Conservation (phyloP, 2,888 invertebrate species). For the Frankliniella fusca region DNA sequence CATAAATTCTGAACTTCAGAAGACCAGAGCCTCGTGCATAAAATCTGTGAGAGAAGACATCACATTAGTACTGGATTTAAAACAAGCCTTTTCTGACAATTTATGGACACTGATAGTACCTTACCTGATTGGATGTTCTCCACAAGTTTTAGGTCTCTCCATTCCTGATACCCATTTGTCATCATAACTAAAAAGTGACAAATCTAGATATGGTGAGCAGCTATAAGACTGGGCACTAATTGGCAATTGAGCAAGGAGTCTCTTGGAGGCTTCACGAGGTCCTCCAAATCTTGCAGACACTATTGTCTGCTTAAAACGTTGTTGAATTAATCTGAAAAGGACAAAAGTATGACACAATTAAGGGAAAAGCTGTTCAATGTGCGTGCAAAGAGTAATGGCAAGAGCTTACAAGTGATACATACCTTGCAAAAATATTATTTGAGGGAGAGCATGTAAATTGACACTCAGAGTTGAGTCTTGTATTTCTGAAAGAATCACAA, state of each 20-base stretch:
- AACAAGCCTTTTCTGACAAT: no score
- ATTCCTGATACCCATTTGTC: slow-evolving; percentile 93
- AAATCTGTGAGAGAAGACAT: slow-evolving; percentile 57
- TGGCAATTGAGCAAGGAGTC: slow-evolving; percentile 84
- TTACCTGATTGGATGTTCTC: slow-evolving; percentile 86
- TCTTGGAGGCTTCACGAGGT: slow-evolving; percentile 79
- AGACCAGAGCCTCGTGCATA: slow-evolving; percentile 77
- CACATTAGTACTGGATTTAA: no score
- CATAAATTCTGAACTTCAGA: slow-evolving; percentile 71
- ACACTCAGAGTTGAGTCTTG: slow-evolving; percentile 72
- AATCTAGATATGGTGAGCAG: slow-evolving; percentile 87
- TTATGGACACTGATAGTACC: not conserved
- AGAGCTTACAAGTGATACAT: slow-evolving; percentile 28
- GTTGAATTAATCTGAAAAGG: slow-evolving; percentile 53
- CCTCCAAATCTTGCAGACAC: slow-evolving; percentile 88
- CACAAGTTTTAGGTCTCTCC: slow-evolving; percentile 91
- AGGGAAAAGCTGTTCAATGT: no score
- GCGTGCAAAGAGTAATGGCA: no score
- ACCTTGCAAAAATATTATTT: slow-evolving; percentile 77
- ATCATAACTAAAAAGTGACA: slow-evolving; percentile 88
- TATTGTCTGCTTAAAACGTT: slow-evolving; percentile 82
- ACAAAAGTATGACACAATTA: no score
- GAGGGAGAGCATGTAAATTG: slow-evolving; percentile 89
- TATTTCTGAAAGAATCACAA: slow-evolving; percentile 88
- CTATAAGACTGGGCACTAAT: slow-evolving; percentile 93